Percentiles rank a stretch among this genome's conserved stretches.
phyloP scores from a whole-genome alignment of 2,113 vertebrate genomes.

The Thymallus thymallus region DNA sequence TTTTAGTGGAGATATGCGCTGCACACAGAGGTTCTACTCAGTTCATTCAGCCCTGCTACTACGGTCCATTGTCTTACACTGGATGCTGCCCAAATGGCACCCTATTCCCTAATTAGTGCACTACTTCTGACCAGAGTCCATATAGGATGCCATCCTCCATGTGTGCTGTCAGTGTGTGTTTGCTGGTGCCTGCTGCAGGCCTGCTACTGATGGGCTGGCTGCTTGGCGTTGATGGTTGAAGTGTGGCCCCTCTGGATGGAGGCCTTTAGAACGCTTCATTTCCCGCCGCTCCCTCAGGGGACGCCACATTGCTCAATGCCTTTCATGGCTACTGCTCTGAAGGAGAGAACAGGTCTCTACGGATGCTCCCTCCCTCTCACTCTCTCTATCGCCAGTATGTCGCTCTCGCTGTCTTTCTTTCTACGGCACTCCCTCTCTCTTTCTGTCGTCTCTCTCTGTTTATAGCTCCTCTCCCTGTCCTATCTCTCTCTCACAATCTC shows the following conservation, averaged over 20 bases:
- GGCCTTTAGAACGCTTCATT: constrained; percentile 57
- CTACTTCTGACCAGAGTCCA: too few species aligned
- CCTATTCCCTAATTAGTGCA: too few species aligned
- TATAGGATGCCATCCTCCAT: background rate
- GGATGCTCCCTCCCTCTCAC: constrained; percentile 12
- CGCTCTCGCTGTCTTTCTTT: too few species aligned
- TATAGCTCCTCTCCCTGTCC: constrained; percentile 5
- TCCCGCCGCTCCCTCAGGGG: constrained; percentile 48
- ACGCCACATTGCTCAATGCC: constrained; percentile 45
- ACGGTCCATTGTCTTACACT: too few species aligned
- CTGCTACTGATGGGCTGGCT: constrained; percentile 38
- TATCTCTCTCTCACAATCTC: constrained; percentile 7
- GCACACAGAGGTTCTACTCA: background rate
- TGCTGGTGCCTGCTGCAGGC: constrained; percentile 6
- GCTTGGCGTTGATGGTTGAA: constrained; percentile 47
- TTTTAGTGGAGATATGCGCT: background rate
- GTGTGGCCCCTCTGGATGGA: constrained; percentile 47
- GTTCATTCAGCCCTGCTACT: background rate
- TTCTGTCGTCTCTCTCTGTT: background rate
- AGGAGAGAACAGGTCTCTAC: constrained; percentile 32
- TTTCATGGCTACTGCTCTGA: constrained; percentile 35
- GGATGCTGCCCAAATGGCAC: too few species aligned
- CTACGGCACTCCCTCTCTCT: too few species aligned
- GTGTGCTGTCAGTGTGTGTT: constrained; percentile 8
- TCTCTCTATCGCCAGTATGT: background rate